Conservation (phyloP, 2,113 vertebrate species). For the Lontra canadensis region DNA sequence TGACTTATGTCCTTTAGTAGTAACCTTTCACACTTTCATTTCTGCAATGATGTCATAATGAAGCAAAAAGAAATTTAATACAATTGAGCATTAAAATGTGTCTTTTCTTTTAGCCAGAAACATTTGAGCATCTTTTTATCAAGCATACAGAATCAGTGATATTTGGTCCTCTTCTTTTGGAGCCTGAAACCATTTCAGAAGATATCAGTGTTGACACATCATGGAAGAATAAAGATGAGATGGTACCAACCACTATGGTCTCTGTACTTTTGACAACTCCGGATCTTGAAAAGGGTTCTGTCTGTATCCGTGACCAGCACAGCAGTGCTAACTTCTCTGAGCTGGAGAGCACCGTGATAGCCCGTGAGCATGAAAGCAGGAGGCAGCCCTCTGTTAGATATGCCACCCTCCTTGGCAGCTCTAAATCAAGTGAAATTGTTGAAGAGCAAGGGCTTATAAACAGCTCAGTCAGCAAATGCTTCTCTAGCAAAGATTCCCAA, state of each 20-base stretch:
- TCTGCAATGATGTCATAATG: background rate
- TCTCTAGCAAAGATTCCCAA: conserved; percentile 80
- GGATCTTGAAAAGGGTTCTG: conserved; percentile 74
- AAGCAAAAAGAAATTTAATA: background rate
- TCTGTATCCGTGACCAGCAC: conserved; percentile 69
- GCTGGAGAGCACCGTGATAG: background rate
- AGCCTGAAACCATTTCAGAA: conserved; percentile 89
- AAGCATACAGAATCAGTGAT: conserved; percentile 83
- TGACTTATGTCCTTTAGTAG: background rate
- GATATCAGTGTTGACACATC: conserved; percentile 86
- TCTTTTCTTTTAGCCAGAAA: conserved; percentile 89
- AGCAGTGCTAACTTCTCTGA: conserved; percentile 67
- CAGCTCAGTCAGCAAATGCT: conserved; percentile 83
- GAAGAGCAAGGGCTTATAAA: conserved; percentile 70
- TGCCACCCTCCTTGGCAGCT: conserved; percentile 81
- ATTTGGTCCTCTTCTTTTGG: conserved; percentile 89
- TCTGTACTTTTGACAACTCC: background rate
- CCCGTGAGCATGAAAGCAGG: conserved; percentile 61
- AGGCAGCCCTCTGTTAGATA: conserved; percentile 88
- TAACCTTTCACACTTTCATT: background rate
- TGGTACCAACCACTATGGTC: conserved; percentile 12
- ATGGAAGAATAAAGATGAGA: conserved; percentile 57
- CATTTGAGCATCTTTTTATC: conserved; percentile 90
- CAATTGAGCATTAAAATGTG: conserved; percentile 72
- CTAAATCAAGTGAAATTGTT: conserved; percentile 61